phyloP scores from a whole-genome alignment of 2,113 vertebrate species.

The Ailurus styani region DNA sequence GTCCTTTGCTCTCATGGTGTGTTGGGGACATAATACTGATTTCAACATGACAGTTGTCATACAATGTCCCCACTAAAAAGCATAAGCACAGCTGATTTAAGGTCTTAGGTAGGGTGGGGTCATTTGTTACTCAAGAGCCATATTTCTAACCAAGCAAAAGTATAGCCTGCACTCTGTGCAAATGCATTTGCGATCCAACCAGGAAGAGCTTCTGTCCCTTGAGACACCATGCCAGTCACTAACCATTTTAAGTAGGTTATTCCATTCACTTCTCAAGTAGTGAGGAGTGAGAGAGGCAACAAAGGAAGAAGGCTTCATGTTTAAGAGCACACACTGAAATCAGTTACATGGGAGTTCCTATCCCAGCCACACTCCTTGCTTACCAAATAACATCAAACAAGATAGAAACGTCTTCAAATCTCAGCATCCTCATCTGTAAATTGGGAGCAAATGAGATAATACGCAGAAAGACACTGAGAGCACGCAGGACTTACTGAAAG shows the following conservation, averaged over 20 bases:
- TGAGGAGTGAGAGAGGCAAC: not conserved
- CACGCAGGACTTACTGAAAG: not conserved
- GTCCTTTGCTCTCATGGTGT: not conserved
- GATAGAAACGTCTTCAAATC: not conserved
- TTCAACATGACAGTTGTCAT: not conserved
- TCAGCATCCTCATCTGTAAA: not conserved
- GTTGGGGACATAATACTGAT: not conserved
- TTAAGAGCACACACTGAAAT: not conserved
- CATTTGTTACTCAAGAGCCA: not conserved
- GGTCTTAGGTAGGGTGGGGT: not conserved
- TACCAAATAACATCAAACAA: not conserved
- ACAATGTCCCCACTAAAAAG: not conserved
- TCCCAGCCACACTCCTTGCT: not conserved
- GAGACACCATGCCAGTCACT: not conserved
- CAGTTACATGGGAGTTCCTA: not conserved
- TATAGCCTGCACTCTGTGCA: not conserved
- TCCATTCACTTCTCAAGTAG: not conserved
- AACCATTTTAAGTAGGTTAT: not conserved
- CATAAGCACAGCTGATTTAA: not conserved
- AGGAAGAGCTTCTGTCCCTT: not conserved
- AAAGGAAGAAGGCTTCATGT: not conserved
- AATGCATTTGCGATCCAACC: conserved; percentile 51
- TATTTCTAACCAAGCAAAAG: not conserved
- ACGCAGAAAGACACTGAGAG: not conserved
- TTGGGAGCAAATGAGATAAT: not conserved